Conservation (phyloP, 53 echinoderm and acorn worm species). For the Pentamera pediparva region DNA sequence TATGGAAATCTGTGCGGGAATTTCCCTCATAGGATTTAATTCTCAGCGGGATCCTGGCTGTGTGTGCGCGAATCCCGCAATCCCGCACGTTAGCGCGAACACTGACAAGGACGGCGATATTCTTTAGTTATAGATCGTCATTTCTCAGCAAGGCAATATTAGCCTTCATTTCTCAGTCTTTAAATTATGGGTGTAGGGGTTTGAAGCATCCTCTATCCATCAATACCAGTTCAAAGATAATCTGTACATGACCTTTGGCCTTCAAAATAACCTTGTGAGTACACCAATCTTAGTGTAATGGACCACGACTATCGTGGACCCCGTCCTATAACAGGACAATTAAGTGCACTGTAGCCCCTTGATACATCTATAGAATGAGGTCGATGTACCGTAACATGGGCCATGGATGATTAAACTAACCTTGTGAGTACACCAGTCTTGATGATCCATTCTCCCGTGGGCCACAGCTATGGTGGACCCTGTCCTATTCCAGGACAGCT, state of each 20-base stretch:
- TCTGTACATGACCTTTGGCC: no score
- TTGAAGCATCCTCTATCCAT: no score
- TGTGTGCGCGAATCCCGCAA: not conserved
- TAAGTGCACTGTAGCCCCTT: conserved; percentile 75
- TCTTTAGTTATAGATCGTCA: no score
- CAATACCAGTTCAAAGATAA: no score
- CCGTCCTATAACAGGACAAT: conserved; percentile 80
- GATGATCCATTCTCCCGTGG: conserved; percentile 77
- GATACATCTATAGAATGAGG: no score
- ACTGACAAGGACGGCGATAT: not conserved
- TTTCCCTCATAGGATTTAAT: no score
- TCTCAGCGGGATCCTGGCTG: no score
- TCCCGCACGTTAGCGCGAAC: not conserved
- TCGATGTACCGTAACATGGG: no score
- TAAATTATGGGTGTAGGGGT: no score
- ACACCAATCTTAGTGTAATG: conserved; percentile 92
- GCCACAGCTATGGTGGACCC: conserved; percentile 78
- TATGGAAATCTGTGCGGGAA: not conserved
- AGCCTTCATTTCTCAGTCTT: no score
- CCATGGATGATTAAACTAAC: no score
- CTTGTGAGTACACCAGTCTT: conserved; percentile 96
- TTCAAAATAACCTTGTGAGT: conserved; percentile 74
- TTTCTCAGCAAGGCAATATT: no score
- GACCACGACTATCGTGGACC: conserved; percentile 68
- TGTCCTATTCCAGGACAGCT: conserved; percentile 77